A percentile compares a stretch with the other conserved stretches of the same genome.
Conservation (phyloP, 2,113 vertebrate genomes). For the Mungos mungo region DNA sequence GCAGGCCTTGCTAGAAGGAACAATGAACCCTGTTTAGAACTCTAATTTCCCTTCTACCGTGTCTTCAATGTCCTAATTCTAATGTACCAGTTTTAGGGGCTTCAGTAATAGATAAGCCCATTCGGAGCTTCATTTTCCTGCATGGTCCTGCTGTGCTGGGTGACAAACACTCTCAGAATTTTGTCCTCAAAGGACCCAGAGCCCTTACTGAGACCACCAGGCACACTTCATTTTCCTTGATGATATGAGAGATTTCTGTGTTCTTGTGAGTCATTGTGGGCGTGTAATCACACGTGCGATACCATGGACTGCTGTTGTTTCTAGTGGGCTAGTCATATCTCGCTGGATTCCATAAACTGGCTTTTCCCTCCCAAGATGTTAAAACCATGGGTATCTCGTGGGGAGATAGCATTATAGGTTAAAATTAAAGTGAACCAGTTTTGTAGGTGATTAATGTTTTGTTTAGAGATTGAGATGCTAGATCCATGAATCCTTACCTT, state of each 20-base stretch:
- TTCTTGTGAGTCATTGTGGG: background rate
- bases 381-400: background rate
- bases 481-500: background rate
- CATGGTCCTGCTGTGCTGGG: background rate
- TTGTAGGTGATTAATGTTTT: conserved; percentile 48
- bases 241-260: background rate
- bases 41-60: background rate
- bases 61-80: background rate
- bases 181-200: background rate
- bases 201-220: background rate
- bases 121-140: background rate
- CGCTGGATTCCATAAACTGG: background rate
- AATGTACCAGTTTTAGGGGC: background rate
- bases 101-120: background rate
- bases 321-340: background rate
- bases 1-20: background rate
- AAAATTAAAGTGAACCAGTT: background rate
- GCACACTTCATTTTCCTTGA: background rate
- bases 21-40: background rate
- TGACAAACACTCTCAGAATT: background rate
- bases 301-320: background rate
- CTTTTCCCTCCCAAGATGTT: background rate
- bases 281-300: background rate
- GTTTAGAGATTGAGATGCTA: conserved; percentile 12
- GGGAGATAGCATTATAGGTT: background rate